Conservation (phyloP, 1,140 invertebrate genomes). For the Bursaphelenchus mucronatus region DNA sequence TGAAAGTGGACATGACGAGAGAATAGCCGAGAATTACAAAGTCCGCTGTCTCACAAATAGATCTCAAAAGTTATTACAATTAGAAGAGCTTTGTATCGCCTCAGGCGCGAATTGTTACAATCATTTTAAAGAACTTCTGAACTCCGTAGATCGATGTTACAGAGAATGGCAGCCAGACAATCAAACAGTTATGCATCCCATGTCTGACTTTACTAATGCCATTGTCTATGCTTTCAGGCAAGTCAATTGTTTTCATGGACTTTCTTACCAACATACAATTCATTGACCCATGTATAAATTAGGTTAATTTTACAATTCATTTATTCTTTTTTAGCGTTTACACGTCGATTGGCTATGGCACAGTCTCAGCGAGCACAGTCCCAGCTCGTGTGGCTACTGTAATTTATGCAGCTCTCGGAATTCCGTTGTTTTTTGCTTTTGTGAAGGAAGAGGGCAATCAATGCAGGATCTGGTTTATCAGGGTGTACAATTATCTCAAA, state of each 20-base stretch:
- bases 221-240: constrained; percentile 57
- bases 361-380: constrained; percentile 47
- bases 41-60: constrained; percentile 37
- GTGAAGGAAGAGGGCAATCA: constrained; percentile 56
- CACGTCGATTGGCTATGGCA: constrained; percentile 59
- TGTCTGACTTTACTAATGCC: constrained; percentile 58
- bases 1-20: constrained; percentile 55
- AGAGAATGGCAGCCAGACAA: constrained; percentile 46
- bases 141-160: constrained; percentile 46
- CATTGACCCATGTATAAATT: too few relatives aligned
- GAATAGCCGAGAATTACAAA: constrained; percentile 34
- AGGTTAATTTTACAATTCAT: constrained; percentile 3
- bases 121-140: constrained; percentile 36
- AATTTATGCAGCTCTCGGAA: constrained; percentile 52
- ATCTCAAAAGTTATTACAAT: constrained; percentile 12
- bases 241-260: too few relatives aligned
- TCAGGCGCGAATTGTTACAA: constrained; percentile 43
- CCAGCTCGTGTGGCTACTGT: constrained; percentile 51
- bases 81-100: constrained; percentile 29
- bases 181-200: constrained; percentile 51
- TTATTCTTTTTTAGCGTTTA: constrained; percentile 47
- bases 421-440: constrained; percentile 59
- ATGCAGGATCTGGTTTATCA: constrained; percentile 46
- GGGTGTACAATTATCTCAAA: constrained; percentile 44
- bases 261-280: too few relatives aligned